Evolutionary conservation across 2,113 vertebrate species (phyloP).

Genomic region (Machaerirhynchus nigripectus): DNA sequence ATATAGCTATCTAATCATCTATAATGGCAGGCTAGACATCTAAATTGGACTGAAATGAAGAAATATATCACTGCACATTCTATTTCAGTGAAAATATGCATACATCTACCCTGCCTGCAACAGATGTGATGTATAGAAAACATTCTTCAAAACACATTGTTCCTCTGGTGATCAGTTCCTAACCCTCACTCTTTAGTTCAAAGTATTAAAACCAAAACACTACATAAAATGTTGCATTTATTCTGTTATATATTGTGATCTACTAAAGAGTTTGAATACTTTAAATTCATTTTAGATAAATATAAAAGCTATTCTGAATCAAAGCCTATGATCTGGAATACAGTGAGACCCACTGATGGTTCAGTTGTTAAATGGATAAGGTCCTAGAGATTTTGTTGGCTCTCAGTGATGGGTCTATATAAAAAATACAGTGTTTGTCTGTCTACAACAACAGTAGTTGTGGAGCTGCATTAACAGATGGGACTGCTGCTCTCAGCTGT

Average conservation of each 20-base stretch:
- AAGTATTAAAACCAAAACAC: background rate
- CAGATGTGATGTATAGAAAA: background rate
- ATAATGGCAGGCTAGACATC: background rate
- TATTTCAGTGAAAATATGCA: background rate
- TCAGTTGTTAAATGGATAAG: background rate
- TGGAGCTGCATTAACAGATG: background rate
- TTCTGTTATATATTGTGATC: background rate
- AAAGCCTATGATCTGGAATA: background rate
- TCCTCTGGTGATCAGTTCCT: background rate
- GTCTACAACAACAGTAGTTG: background rate
- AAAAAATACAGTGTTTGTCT: background rate
- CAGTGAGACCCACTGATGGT: background rate
- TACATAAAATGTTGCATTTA: background rate
- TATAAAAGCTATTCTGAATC: background rate
- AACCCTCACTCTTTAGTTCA: background rate
- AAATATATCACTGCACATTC: background rate
- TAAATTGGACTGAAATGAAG: conserved; percentile 21
- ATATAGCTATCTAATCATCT: background rate
- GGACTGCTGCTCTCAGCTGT: background rate
- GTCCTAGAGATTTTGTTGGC: background rate
- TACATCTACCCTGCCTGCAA: background rate
- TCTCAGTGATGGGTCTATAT: too few relatives aligned
- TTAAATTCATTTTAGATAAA: background rate
- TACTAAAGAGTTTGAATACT: background rate
- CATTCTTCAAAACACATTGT: background rate